phyloP scores from a whole-genome alignment of 2,113 vertebrate genomes.

The Puntigrus tetrazona region DNA sequence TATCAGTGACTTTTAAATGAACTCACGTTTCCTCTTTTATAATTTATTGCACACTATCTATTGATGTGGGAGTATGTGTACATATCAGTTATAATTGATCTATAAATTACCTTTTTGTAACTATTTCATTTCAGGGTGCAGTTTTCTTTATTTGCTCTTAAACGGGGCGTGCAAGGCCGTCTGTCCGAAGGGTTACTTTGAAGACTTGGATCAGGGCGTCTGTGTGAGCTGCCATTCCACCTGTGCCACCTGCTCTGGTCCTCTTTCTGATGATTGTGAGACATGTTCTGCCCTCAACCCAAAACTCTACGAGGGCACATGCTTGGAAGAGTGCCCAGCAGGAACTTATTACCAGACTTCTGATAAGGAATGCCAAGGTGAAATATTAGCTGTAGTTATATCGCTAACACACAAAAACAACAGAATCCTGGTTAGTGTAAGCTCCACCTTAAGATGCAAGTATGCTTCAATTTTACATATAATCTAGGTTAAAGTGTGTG shows the following conservation, averaged over 20 bases:
- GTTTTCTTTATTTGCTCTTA: slow-evolving; percentile 80
- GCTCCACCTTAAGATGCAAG: not conserved
- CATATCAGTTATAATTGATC: too few relatives aligned
- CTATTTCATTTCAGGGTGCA: slow-evolving; percentile 70
- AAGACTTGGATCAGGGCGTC: slow-evolving; percentile 77
- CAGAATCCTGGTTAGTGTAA: not conserved
- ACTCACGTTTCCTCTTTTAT: not conserved
- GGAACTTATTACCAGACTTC: slow-evolving; percentile 74
- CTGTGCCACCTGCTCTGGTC: slow-evolving; percentile 76
- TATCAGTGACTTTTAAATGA: not conserved
- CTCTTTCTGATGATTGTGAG: slow-evolving; percentile 75
- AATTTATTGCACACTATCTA: not conserved
- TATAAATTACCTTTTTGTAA: too few relatives aligned
- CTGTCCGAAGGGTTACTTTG: slow-evolving; percentile 76
- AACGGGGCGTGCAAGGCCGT: slow-evolving; percentile 75
- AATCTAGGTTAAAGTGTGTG: not conserved
- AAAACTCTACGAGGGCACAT: slow-evolving; percentile 76
- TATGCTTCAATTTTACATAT: not conserved
- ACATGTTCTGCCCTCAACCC: slow-evolving; percentile 68
- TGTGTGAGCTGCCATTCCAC: slow-evolving; percentile 76
- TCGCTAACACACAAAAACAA: not conserved
- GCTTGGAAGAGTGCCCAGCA: slow-evolving; percentile 70
- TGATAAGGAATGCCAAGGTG: slow-evolving; percentile 78
- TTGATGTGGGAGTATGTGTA: not conserved
- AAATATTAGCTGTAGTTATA: slow-evolving; percentile 8